These are phyloP conservation scores for Carlito syrichta DNA, from an alignment of 2,113 vertebrate species.

Conservation along the genomic window DNA sequence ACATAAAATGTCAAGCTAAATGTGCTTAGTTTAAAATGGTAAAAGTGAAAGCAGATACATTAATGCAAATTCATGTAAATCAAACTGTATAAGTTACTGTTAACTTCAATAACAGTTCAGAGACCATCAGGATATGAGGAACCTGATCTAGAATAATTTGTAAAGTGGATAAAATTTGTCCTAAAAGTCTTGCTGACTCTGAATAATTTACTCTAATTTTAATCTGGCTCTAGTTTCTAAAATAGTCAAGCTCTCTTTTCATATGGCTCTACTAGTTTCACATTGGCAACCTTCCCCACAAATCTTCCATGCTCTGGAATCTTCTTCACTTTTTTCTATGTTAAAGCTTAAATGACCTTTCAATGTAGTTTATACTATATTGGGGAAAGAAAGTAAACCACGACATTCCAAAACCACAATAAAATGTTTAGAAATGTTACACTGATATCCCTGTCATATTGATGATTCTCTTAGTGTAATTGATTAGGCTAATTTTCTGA, in stretches of 20 bases:
- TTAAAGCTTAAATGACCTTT: neutral
- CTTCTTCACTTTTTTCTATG: neutral
- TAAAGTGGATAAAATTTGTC: neutral
- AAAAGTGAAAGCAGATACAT: neutral
- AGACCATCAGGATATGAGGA: neutral
- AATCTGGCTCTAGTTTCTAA: neutral
- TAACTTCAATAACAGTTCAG: neutral
- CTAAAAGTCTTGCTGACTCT: neutral
- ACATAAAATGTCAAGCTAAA: constrained; percentile 27
- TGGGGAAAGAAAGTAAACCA: neutral
- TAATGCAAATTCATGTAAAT: constrained; percentile 23
- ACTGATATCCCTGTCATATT: neutral
- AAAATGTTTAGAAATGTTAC: constrained; percentile 1
- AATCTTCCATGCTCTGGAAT: neutral
- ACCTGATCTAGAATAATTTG: neutral
- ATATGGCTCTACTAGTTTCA: neutral
- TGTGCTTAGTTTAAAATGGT: constrained; percentile 5
- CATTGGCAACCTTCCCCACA: neutral
- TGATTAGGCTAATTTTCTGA: constrained; percentile 19
- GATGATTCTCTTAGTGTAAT: neutral
- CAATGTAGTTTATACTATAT: neutral
- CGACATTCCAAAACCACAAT: neutral
- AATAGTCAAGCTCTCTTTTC: neutral
- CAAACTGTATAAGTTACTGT: neutral
- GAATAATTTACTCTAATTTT: neutral